Conservation (phyloP, 2,888 invertebrate species). For the Luperina nickerlii region DNA sequence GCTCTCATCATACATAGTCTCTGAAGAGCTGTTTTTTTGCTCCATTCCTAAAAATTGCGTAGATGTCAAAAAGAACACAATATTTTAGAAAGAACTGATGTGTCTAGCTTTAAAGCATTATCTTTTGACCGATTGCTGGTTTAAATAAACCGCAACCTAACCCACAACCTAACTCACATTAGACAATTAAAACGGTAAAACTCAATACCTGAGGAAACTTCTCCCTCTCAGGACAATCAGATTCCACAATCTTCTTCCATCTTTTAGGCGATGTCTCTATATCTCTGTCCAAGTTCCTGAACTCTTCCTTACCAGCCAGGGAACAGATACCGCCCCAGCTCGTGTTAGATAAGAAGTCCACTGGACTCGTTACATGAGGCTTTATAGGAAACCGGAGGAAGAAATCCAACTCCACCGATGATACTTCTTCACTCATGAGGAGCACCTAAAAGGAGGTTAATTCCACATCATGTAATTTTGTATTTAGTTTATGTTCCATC, state of each 20-base stretch:
- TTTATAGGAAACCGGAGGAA: conserved; percentile 97
- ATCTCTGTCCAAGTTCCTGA: conserved; percentile 97
- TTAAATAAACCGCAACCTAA: not conserved
- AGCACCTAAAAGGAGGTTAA: conserved; percentile 91
- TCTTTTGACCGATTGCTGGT: too few species aligned
- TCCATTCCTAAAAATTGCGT: conserved; percentile 94
- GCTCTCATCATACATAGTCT: conserved; percentile 99
- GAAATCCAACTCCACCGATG: conserved; percentile 96
- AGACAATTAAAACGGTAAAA: not conserved
- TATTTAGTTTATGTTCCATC: too few species aligned
- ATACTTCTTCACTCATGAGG: conserved; percentile 96
- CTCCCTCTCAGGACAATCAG: conserved; percentile 98
- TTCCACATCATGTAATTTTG: not conserved
- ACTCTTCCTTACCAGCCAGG: conserved; percentile 97
- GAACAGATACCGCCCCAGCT: conserved; percentile 99
- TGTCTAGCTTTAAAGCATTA: not conserved
- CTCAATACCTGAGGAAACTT: conserved; percentile 96
- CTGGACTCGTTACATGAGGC: conserved; percentile 97
- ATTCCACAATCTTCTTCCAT: conserved; percentile 99
- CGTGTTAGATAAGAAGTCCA: conserved; percentile 97
- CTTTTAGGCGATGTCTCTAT: conserved; percentile 99
- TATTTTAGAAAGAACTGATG: not conserved
- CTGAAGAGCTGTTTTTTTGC: conserved; percentile 97
- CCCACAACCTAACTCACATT: not conserved
- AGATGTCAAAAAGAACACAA: not conserved